These are phyloP conservation scores for Mobula birostris DNA, from an alignment of 2,113 vertebrate genomes.

Conservation along the genomic window DNA sequence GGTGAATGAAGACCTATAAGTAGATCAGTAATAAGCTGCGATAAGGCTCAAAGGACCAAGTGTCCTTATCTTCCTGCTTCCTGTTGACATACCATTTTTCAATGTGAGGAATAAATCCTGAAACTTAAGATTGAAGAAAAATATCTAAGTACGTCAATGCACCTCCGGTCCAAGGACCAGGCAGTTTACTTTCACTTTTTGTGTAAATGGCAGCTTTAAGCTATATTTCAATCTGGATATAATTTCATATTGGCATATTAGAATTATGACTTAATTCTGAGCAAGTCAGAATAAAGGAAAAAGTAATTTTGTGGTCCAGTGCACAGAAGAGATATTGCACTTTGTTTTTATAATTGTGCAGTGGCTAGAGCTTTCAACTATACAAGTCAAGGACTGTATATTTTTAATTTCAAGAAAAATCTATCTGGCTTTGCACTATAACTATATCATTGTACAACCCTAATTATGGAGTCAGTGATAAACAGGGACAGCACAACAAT, in stretches of 20 bases:
- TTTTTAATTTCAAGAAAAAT: background rate
- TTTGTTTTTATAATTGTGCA: slow-evolving; percentile 12
- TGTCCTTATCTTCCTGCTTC: too few relatives aligned
- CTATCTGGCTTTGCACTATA: background rate
- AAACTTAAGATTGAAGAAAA: background rate
- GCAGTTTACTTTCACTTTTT: background rate
- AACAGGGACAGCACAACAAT: background rate
- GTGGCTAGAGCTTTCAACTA: background rate
- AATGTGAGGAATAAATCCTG: background rate
- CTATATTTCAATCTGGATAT: background rate
- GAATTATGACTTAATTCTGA: background rate
- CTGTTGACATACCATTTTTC: too few relatives aligned
- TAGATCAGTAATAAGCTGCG: too few relatives aligned
- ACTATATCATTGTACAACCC: background rate
- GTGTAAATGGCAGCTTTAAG: too few relatives aligned
- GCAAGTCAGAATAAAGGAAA: background rate
- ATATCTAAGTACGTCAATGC: background rate
- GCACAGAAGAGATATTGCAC: background rate
- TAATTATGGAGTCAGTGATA: background rate
- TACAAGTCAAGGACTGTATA: background rate
- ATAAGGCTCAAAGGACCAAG: too few relatives aligned
- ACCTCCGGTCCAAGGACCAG: background rate
- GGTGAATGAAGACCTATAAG: too few relatives aligned
- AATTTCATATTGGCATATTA: background rate
- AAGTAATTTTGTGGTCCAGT: slow-evolving; percentile 21